A percentile compares a stretch with the other conserved stretches of the same genome.
phyloP scores from a whole-genome alignment of 37 sponge, comb jelly and placozoan species.

The Oscarella lobularis region DNA sequence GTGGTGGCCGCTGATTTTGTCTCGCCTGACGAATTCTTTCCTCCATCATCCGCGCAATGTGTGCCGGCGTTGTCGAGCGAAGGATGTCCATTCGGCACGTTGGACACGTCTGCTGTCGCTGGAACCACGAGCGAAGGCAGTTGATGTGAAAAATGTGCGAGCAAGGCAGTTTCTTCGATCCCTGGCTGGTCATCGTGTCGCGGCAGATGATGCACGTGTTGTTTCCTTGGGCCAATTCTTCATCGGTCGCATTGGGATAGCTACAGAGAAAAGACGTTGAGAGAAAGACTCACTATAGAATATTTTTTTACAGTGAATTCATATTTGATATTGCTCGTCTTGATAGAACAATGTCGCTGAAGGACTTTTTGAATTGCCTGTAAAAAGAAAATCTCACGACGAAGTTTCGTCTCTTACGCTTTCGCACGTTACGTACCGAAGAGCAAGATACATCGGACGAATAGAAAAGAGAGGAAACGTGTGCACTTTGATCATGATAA shows the following conservation, averaged over 20 bases:
- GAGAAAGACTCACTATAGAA: too few relatives aligned
- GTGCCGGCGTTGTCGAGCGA: constrained; percentile 3
- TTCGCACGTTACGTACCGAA: too few relatives aligned
- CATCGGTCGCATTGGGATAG: constrained; percentile 86
- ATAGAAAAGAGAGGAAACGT: constrained; percentile 87
- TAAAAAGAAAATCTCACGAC: too few relatives aligned
- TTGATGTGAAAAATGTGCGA: constrained; percentile 88
- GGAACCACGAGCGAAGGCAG: constrained; percentile 96
- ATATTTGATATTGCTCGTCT: constrained; percentile 80
- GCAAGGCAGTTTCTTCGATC: constrained; percentile 90
- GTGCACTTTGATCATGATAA: constrained; percentile 79
- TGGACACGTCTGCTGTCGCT: constrained; percentile 93
- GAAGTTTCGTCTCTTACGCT: too few relatives aligned
- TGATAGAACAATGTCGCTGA: constrained; percentile 64
- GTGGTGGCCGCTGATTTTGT: too few relatives aligned
- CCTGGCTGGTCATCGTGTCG: constrained; percentile 62
- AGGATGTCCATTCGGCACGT: constrained; percentile 78
- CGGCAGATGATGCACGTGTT: constrained; percentile 91
- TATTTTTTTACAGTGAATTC: constrained; percentile 71
- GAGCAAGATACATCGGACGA: constrained; percentile 74
- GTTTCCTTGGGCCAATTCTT: constrained; percentile 63
- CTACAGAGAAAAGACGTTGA: too few relatives aligned
- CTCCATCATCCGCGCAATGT: neutral
- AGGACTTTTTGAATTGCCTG: constrained; percentile 74
- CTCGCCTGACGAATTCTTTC: too few relatives aligned